phyloP scores from a whole-genome alignment of 2,113 vertebrate genomes.

The Formicarius rufipectus region DNA sequence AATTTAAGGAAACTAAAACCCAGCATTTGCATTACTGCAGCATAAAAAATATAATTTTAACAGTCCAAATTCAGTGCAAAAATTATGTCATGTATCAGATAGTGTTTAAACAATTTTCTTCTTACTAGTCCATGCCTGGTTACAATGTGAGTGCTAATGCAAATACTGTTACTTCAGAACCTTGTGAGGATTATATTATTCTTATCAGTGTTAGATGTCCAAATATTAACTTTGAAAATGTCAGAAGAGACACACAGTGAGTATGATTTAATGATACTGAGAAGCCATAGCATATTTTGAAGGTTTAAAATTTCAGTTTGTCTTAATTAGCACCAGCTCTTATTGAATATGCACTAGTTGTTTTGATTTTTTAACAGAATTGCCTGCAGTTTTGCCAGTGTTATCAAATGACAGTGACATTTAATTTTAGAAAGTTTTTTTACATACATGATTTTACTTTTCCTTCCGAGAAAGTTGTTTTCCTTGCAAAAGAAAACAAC shows the following conservation, averaged over 20 bases:
- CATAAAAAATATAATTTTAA: not conserved
- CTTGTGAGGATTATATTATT: not conserved
- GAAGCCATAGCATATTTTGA: not conserved
- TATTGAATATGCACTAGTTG: not conserved
- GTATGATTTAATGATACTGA: not conserved
- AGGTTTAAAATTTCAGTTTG: not conserved
- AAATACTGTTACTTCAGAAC: not conserved
- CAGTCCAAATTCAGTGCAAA: not conserved
- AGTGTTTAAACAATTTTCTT: not conserved
- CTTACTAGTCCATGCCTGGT: not conserved
- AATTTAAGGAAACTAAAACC: not conserved
- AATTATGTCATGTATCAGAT: not conserved
- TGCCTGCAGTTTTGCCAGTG: not conserved
- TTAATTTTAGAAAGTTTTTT: not conserved
- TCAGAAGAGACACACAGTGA: not conserved
- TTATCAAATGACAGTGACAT: not conserved
- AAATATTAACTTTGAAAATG: conserved; percentile 5
- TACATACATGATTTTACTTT: not conserved
- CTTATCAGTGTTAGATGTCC: not conserved
- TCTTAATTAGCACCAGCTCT: not conserved
- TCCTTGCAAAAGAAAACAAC: not conserved
- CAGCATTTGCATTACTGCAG: not conserved
- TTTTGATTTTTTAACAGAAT: not conserved
- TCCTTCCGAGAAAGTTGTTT: not conserved
- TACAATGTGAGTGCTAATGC: not conserved